Base-by-base conservation (phyloP, 2,888 invertebrate species). In the Tetranychus piercei region DNA sequence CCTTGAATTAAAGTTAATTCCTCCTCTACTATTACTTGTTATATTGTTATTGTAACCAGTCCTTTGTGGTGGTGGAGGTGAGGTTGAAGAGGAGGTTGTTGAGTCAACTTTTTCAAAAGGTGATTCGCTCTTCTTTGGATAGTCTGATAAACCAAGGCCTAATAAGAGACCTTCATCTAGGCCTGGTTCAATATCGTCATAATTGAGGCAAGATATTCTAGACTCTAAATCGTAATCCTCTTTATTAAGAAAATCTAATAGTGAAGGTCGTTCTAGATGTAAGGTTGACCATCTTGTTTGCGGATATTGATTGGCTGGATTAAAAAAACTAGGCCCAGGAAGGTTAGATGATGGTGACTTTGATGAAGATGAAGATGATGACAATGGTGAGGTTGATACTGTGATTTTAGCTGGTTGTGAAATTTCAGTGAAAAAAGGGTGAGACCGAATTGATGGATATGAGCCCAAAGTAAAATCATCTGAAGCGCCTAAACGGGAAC, bases 371-470 rank as follows among this genome's bases (percentile, higher is more conserved):
- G 55, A 15, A 55, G 55, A 15, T 55, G 55, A 15, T 55, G 55
- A 55, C 55, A 55, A 15, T 55, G 55, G 9, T 55, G 55, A 15
- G 55, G 9, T 55, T 55, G 55, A 15, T 55, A 55, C 55, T 55
- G 15, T 55, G 11, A 55, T 15, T 55, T 55, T 55, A 55, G 55
- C 11, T 23, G 20, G 20, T 69, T 69, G 22, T 20, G 22, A 23
- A 69, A 69, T n/a, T 69, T 20, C 20, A 55, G 34, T 6, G 20
- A 96, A 97, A 83, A 96, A 94, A 44, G 87, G 86, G 84, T 99
- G 96, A 69, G 86, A 85, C 79, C 92, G 88, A 80, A 99, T 89
- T 80, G 90, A 89, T 71, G 88, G 86, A 81, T 94, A 95, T 5
- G 83, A 82, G 34, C 87, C 87, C 22, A 84, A 85, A 72, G 80